Evolutionary conservation across 1,140 invertebrate genomes (phyloP), one percentile per base, ranked within the genome.

Genomic region (Phthorimaea operculella): DNA sequence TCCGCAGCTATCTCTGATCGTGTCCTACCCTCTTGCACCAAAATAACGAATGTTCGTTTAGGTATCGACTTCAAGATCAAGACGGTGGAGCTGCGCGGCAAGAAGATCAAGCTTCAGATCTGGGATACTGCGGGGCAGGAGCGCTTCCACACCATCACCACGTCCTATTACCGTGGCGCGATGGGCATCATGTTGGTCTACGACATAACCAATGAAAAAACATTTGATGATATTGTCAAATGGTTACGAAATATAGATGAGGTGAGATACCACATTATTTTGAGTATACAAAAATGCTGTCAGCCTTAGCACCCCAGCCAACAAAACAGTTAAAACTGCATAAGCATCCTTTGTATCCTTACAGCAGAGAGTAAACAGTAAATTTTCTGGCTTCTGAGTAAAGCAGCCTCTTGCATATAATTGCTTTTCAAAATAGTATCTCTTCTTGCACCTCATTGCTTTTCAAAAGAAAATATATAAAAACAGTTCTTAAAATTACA

Each of bases 111-210:
- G 88, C 87, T 98, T 74, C 97, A 98, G 89, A 98, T 99, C 90
- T 98, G 97, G 96, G 96, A 98, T 76, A 99, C 96, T 59, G 97
- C 96, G 21, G 97, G 97, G 0, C 97, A 99, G 86, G 92, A 96
- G 85, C 90, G 98, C 70, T 99, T 99, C 88, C 92, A 97, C 76
- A 99, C 97, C 51, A 99, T 99, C 75, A 99, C 98, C 36, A 99
- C 97, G 55, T 97, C 97, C 2, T 99, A 99, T 80, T 99, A 99
- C 88, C 90, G 97, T 71, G 97, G 97, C 33, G 97, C 98, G 21
- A 99, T 99, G 97, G 98, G 98, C 56, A 99, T 99, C 48, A 99
- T 99, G 96, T 89, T 99, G 61, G 97, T 99, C 9, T 99, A 99
- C 85, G 98, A 99, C 82, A 97, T 99, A 62, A 99, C 97, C 51